A percentile compares a stretch with the other conserved stretches of the same genome.
Evolutionary conservation across 2,797 vertebrate species (phyloP).

Genomic region (Oreonectes daqikongensis): DNA sequence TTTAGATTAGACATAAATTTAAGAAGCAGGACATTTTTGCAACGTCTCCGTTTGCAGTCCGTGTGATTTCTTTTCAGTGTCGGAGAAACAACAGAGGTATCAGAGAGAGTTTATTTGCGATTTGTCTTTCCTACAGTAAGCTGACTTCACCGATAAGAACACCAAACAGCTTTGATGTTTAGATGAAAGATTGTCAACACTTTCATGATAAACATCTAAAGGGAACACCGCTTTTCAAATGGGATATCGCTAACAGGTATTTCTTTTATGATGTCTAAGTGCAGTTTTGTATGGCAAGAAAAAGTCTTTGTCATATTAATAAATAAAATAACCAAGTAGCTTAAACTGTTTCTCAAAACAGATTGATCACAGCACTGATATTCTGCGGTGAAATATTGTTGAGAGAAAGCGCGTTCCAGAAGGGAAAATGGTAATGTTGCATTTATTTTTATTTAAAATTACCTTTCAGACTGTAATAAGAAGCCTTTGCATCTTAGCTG

Average conservation of each 20-base stretch:
- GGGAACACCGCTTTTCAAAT: background rate
- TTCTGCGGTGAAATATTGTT: background rate
- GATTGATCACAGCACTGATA: background rate
- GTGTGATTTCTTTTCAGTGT: background rate
- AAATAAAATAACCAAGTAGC: constrained; percentile 10
- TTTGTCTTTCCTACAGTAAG: background rate
- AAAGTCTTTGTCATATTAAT: constrained; percentile 9
- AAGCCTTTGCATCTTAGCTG: constrained; percentile 49
- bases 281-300: background rate
- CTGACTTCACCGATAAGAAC: background rate
- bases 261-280: background rate
- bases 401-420: background rate
- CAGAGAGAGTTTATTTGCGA: background rate
- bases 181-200: background rate
- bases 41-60: background rate
- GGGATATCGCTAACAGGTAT: background rate
- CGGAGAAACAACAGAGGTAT: background rate
- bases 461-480: constrained; percentile 49
- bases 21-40: background rate
- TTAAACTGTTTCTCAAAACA: background rate
- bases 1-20: background rate
- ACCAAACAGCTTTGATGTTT: background rate
- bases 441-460: constrained; percentile 53
- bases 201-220: constrained; percentile 10
- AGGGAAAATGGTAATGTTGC: constrained; percentile 6